Evolutionary conservation across 2,113 vertebrate genomes (phyloP).

Genomic region (Limnothrissa miodon): DNA sequence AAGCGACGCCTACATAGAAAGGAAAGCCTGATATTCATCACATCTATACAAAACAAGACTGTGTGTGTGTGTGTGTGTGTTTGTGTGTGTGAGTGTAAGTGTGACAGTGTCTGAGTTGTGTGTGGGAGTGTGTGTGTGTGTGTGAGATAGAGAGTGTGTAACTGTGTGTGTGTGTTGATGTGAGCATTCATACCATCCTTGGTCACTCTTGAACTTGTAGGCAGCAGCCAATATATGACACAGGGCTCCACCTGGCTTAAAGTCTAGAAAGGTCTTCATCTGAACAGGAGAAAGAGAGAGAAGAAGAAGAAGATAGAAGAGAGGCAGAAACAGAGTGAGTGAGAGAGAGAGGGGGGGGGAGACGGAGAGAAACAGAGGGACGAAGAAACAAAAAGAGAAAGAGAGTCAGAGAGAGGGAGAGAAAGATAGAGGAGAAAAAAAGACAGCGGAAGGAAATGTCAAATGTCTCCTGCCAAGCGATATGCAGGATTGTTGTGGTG

Average conservation of each 20-base stretch:
- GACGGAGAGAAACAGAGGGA: too few species aligned
- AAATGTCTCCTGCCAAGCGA: background rate
- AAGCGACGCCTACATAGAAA: slow-evolving; percentile 86
- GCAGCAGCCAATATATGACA: slow-evolving; percentile 96
- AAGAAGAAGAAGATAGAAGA: background rate
- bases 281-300: slow-evolving; percentile 50
- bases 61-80: background rate
- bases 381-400: too few species aligned
- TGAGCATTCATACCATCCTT: slow-evolving; percentile 84
- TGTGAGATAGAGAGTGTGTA: slow-evolving; percentile 11
- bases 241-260: slow-evolving; percentile 92
- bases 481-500: background rate
- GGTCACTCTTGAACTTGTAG: slow-evolving; percentile 99
- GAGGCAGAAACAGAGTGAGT: background rate
- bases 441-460: background rate
- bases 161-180: background rate
- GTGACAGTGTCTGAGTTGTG: too few species aligned
- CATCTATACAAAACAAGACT: background rate
- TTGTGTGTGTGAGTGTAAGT: background rate
- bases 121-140: background rate
- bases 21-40: background rate
- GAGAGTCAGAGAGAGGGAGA: background rate
- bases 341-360: too few species aligned
- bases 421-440: background rate
- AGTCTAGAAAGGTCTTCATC: slow-evolving; percentile 98